Base-by-base conservation (phyloP, 2,888 invertebrate species). In the Watsonalla binaria region DNA sequence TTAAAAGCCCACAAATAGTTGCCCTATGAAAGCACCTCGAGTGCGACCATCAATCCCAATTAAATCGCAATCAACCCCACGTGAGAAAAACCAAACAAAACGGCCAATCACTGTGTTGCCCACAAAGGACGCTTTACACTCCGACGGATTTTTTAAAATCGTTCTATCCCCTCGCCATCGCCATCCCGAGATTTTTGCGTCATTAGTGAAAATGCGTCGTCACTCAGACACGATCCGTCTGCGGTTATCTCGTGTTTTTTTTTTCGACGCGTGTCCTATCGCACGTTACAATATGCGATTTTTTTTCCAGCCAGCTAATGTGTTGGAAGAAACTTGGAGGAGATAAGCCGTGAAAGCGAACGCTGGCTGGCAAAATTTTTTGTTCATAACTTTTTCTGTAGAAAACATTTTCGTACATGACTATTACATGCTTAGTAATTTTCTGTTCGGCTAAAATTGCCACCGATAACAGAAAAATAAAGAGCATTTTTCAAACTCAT, bases 201-300 rank as follows among this genome's bases (percentile, higher is more conserved):
- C 90, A 90, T 90, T 90, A 90, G 80, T 73, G 74, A 60, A 56
- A 70, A 55, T 76, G 90, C 89, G 63, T 59, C 76, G 88, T 90
- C 90, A 90, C 78, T 64, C 70, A 59, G 72, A 65, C 84, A 82
- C 89, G 90, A 90, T 90, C 89, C 88, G 88, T 90, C 90, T 88
- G 73, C 80, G 84, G 86, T 84, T 89, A 89, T 90, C 89, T 78
- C 70, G 69, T 68, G 34, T 48, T 39, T 49, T 80, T 76, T 84
- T 84, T 85, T 86, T 83, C 76, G 69, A 82, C 76, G 80, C 78
- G 78, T 77, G 69, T 73, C 76, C 76, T 80, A 77, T 80, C 80
- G 77, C 82, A 79, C 82, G 81, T 83, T 76, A 88, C 86, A 89
- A 87, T 87, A 86, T 87, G 86, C 82, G 86, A 77, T 75, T 82